These are phyloP conservation scores for Drosophila pseudoananassae DNA, from an alignment of 1,140 invertebrate genomes.

Conservation along the genomic window DNA sequence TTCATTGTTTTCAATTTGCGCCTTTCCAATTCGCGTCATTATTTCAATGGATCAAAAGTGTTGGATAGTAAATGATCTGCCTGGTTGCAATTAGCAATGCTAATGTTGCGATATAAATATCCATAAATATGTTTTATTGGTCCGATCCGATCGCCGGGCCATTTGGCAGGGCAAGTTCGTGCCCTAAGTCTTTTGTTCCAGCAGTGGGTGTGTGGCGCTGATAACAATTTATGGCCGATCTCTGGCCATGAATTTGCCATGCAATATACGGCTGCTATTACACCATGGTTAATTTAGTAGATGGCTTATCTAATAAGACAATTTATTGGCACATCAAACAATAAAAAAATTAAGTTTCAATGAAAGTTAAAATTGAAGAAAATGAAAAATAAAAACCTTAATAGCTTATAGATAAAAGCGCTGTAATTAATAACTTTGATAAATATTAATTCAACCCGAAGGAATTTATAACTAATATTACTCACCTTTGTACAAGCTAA, in stretches of 20 bases:
- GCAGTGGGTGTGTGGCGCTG: conserved; percentile 32
- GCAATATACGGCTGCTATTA: conserved; percentile 4
- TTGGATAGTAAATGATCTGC: conserved; percentile 58
- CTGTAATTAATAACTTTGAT: not conserved
- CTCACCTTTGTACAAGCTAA: not conserved
- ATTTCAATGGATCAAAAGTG: conserved; percentile 54
- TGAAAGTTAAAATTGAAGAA: not conserved
- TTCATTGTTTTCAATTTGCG: conserved; percentile 63
- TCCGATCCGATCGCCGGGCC: conserved; percentile 15
- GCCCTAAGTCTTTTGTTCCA: conserved; percentile 78
- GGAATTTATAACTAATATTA: not conserved
- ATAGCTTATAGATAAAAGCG: not conserved
- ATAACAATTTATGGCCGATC: conserved; percentile 51
- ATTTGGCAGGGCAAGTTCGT: conserved; percentile 61
- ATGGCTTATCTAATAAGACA: conserved; percentile 16
- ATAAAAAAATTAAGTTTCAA: not conserved
- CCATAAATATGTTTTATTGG: conserved; percentile 71
- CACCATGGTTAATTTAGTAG: conserved; percentile 7
- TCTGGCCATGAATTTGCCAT: conserved; percentile 44
- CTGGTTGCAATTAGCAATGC: conserved; percentile 69
- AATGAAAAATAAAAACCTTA: not conserved
- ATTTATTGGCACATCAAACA: conserved; percentile 22
- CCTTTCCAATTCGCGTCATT: conserved; percentile 61
- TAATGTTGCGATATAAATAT: conserved; percentile 53
- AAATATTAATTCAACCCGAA: not conserved